These are phyloP conservation scores for Drosophila hamatofila DNA, from an alignment of 2,888 invertebrate species.

Conservation along the genomic window DNA sequence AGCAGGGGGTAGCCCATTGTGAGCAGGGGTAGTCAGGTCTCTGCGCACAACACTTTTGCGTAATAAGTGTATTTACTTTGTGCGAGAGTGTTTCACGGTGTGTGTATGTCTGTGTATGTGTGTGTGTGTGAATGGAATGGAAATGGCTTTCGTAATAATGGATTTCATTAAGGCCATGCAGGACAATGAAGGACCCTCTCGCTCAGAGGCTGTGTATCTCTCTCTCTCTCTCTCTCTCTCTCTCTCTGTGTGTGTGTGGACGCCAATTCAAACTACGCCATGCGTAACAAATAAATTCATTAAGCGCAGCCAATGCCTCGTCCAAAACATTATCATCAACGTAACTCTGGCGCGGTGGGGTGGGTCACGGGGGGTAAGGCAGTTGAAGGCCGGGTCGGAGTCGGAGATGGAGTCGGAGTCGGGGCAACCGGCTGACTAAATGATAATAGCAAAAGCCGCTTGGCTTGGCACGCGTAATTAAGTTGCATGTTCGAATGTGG, in stretches of 20 bases:
- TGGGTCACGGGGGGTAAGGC: not conserved
- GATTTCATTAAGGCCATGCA: slow-evolving; percentile 79
- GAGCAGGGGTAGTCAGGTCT: slow-evolving; percentile 5
- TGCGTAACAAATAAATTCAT: slow-evolving; percentile 82
- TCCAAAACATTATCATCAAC: slow-evolving; percentile 76
- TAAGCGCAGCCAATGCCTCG: slow-evolving; percentile 80
- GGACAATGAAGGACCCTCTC: slow-evolving; percentile 64
- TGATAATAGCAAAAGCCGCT: slow-evolving; percentile 80
- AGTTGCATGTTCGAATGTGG: slow-evolving; percentile 76
- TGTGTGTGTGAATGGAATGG: slow-evolving; percentile 61
- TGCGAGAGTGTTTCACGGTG: slow-evolving; percentile 35
- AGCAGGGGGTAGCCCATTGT: slow-evolving; percentile 6
- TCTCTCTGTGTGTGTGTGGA: slow-evolving; percentile 50
- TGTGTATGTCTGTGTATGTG: slow-evolving; percentile 17
- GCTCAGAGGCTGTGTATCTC: slow-evolving; percentile 5
- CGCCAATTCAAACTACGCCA: slow-evolving; percentile 81
- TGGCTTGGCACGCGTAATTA: slow-evolving; percentile 79
- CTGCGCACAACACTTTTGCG: slow-evolving; percentile 76
- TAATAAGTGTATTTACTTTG: slow-evolving; percentile 81
- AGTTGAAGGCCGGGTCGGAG: not conserved
- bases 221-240: not conserved
- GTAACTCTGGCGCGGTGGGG: slow-evolving; percentile 23
- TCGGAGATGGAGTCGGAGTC: slow-evolving; percentile 1
- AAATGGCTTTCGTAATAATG: slow-evolving; percentile 80
- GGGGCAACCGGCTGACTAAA: slow-evolving; percentile 63